Conservation (phyloP, 2,888 invertebrate genomes). For the Tetragnatha montana region DNA sequence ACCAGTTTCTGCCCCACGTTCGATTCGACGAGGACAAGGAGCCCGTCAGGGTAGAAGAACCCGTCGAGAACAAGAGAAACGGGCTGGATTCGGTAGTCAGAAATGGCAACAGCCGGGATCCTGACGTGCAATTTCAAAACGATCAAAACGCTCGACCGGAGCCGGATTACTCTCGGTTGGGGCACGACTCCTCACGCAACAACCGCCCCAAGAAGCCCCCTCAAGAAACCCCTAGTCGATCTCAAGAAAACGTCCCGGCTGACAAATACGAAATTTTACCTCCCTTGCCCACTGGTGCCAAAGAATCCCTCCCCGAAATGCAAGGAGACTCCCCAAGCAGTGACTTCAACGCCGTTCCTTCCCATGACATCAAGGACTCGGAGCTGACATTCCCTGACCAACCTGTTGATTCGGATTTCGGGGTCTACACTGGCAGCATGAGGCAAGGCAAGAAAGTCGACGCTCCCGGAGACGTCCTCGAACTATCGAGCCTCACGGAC, state of each 20-base stretch:
- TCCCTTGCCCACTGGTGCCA: constrained; percentile 30
- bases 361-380: neutral
- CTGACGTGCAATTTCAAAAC: constrained; percentile 15
- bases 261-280: constrained; percentile 8
- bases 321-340: neutral
- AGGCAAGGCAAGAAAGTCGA: constrained; percentile 61
- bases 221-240: constrained; percentile 35
- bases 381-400: constrained; percentile 55
- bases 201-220: neutral
- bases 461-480: constrained; percentile 35
- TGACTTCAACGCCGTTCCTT: constrained; percentile 5
- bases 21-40: constrained; percentile 14
- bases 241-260: neutral
- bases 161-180: constrained; percentile 28
- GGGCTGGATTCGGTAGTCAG: constrained; percentile 5
- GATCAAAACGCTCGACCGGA: constrained; percentile 12
- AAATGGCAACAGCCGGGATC: constrained; percentile 42
- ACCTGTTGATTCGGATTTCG: constrained; percentile 56
- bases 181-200: constrained; percentile 16
- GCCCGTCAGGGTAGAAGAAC: neutral
- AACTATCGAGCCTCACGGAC: constrained; percentile 41
- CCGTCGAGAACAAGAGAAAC: constrained; percentile 10
- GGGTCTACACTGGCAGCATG: constrained; percentile 48
- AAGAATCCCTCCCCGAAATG: constrained; percentile 35
- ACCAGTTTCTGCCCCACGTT: constrained; percentile 15